phyloP scores from a whole-genome alignment of 2,113 vertebrate genomes.

The Xenus cinereus region DNA sequence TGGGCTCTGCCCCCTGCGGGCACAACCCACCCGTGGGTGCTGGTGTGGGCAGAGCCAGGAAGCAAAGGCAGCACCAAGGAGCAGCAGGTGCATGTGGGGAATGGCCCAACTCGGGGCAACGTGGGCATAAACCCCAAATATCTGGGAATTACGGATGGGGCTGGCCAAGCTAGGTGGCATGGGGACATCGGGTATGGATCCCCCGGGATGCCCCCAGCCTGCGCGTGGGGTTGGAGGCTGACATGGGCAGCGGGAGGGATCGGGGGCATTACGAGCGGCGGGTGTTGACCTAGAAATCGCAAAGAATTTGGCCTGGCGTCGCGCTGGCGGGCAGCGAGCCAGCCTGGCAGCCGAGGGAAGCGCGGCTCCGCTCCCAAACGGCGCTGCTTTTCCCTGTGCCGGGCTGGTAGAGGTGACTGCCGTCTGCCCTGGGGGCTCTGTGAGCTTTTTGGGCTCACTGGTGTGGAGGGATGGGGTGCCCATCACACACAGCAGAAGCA shows the following conservation, averaged over 20 bases:
- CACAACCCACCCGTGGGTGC: not conserved
- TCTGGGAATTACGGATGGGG: rapidly evolving
- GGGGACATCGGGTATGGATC: rapidly evolving
- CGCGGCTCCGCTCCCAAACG: rapidly evolving
- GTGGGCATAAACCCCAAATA: not conserved
- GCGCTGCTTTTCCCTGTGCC: not conserved
- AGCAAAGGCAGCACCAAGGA: not conserved
- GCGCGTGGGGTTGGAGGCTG: not conserved
- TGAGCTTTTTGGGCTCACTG: not conserved
- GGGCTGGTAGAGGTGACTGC: not conserved
- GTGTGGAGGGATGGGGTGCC: not conserved
- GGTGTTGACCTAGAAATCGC: conserved; percentile 44
- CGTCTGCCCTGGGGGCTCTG: not conserved
- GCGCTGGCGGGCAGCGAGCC: rapidly evolving
- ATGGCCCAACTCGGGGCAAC: rapidly evolving
- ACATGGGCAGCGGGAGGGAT: not conserved
- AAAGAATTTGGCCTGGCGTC: conserved; percentile 1
- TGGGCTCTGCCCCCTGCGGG: not conserved
- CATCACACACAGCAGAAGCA: not conserved
- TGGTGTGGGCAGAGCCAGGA: not conserved
- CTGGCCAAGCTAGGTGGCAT: rapidly evolving
- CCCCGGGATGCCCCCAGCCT: not conserved
- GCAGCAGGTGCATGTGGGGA: not conserved
- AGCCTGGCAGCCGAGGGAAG: not conserved
- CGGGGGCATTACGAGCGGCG: not conserved